These are phyloP conservation scores for Sylvicola cinctus DNA, from an alignment of 2,888 invertebrate genomes.

Conservation along the genomic window DNA sequence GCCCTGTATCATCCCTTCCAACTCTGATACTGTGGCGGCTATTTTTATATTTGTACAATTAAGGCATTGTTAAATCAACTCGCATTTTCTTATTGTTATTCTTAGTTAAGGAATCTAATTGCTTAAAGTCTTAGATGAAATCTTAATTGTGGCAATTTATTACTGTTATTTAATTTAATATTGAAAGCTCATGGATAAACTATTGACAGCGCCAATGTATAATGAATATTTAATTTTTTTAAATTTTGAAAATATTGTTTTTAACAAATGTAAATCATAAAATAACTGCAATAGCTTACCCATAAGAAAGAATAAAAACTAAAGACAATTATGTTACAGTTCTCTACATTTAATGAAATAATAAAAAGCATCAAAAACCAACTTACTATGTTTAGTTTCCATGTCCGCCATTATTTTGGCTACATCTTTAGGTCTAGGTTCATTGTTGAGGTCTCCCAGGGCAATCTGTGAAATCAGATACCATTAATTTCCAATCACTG, in stretches of 20 bases:
- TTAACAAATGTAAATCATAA: too few species aligned
- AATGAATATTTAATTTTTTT: constrained; percentile 7
- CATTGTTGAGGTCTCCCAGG: constrained; percentile 36
- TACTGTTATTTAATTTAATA: too few species aligned
- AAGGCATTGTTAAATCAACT: neutral
- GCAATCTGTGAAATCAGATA: constrained; percentile 11
- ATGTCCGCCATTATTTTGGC: constrained; percentile 54
- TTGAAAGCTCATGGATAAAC: constrained; percentile 53
- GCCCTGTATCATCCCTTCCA: constrained; percentile 75
- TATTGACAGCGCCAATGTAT: constrained; percentile 27
- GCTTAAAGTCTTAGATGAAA: constrained; percentile 8
- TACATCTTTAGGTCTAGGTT: constrained; percentile 43
- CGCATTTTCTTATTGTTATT: neutral
- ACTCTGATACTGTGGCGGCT: constrained; percentile 76
- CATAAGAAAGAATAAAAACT: constrained; percentile 13
- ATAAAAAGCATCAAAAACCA: too few species aligned
- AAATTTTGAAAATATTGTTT: neutral
- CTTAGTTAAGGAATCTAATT: neutral
- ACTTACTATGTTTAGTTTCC: constrained; percentile 69
- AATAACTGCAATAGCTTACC: constrained; percentile 38
- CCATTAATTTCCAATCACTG: neutral
- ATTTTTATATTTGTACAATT: too few species aligned
- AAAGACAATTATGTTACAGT: neutral
- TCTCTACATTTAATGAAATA: too few species aligned
- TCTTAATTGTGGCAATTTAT: too few species aligned